Evolutionary conservation across 2,113 vertebrate species (phyloP).

Genomic region (Polyodon spathula): DNA sequence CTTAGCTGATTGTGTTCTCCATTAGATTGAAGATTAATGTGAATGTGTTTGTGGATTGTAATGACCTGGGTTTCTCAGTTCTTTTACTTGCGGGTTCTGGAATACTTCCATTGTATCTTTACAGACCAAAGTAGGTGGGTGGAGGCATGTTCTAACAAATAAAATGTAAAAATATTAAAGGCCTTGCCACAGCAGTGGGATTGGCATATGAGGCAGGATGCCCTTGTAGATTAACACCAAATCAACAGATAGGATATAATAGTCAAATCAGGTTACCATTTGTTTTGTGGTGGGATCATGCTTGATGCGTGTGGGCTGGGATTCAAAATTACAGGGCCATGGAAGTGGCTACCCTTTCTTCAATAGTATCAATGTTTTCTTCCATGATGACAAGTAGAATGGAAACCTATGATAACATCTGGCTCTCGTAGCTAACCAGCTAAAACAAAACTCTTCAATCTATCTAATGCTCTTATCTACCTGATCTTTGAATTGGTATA

Average conservation of each 20-base stretch:
- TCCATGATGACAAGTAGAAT: neutral
- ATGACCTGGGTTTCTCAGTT: slow-evolving; percentile 9
- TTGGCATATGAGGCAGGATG: slow-evolving; percentile 3
- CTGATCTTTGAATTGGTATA: no score
- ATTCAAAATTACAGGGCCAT: slow-evolving; percentile 2
- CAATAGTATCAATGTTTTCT: neutral
- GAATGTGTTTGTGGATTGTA: neutral
- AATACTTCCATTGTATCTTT: slow-evolving; percentile 4
- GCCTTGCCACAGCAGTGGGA: neutral
- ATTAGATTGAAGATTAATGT: neutral
- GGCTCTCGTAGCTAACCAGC: neutral
- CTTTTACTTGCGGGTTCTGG: slow-evolving; percentile 5
- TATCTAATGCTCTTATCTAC: no score
- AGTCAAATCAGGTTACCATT: neutral
- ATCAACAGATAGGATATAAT: neutral
- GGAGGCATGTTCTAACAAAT: slow-evolving; percentile 4
- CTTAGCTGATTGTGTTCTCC: slow-evolving; percentile 3
- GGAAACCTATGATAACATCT: neutral
- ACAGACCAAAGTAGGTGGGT: neutral
- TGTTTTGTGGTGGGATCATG: neutral
- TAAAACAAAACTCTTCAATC: neutral
- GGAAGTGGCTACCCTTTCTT: no score
- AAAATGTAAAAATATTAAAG: slow-evolving; percentile 3
- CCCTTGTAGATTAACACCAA: neutral
- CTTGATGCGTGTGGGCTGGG: neutral